Evolutionary conservation across 2,888 invertebrate genomes (phyloP).

Genomic region (Caenorhabditis japonica): DNA sequence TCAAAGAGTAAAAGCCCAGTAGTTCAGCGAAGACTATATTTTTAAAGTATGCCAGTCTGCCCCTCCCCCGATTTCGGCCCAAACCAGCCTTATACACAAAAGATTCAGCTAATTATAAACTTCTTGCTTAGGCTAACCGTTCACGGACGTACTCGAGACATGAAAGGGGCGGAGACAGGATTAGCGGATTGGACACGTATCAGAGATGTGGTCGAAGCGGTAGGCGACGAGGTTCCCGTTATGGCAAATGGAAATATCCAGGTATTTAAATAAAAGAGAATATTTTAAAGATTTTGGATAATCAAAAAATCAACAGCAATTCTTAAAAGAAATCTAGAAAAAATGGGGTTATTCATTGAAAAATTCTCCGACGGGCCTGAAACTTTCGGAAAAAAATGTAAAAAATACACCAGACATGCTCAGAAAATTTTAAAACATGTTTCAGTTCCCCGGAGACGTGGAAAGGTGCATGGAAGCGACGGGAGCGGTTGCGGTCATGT

Average conservation of each 20-base stretch:
- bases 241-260: conserved; percentile 98
- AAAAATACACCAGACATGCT: too few species aligned
- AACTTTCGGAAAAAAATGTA: too few species aligned
- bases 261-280: conserved; percentile 79
- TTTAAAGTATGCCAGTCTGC: too few species aligned
- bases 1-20: too few species aligned
- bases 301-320: too few species aligned
- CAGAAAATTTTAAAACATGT: background rate
- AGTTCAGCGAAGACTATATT: too few species aligned
- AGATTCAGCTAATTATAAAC: too few species aligned
- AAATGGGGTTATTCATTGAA: too few species aligned
- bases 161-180: conserved; percentile 93
- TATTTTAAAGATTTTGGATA: conserved; percentile 1
- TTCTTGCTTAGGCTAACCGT: conserved; percentile 85
- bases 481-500: conserved; percentile 84
- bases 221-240: conserved; percentile 86
- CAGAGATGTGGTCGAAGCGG: conserved; percentile 88
- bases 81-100: too few species aligned
- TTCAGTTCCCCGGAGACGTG: conserved; percentile 88
- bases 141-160: conserved; percentile 92
- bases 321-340: too few species aligned
- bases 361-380: too few species aligned
- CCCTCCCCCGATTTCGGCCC: too few species aligned
- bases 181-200: conserved; percentile 94
- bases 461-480: conserved; percentile 88